Evolutionary conservation across 2,888 invertebrate species (phyloP).

Genomic region (Phengaris arion): DNA sequence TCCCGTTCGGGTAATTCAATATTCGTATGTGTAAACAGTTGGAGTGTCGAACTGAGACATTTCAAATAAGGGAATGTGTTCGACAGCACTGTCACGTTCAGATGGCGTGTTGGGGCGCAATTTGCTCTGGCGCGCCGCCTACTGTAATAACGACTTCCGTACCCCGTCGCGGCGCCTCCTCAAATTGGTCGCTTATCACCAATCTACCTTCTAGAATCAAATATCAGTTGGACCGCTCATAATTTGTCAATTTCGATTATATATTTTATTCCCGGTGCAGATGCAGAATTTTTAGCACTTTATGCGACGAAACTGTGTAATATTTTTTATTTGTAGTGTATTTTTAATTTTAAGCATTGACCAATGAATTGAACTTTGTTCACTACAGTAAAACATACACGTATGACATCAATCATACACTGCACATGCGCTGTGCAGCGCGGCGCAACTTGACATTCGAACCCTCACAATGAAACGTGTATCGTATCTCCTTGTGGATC

Average conservation of each 20-base stretch:
- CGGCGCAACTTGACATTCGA: too few species aligned
- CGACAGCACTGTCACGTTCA: conserved; percentile 77
- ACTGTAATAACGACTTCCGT: conserved; percentile 79
- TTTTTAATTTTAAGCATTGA: background rate
- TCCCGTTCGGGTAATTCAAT: conserved; percentile 33
- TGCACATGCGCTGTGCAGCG: too few species aligned
- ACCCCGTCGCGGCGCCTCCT: conserved; percentile 78
- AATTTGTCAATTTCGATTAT: conserved; percentile 65
- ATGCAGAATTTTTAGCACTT: conserved; percentile 11
- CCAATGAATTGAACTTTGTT: too few species aligned
- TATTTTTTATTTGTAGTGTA: background rate
- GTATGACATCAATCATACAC: too few species aligned
- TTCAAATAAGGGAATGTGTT: conserved; percentile 75
- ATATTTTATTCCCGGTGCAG: conserved; percentile 9
- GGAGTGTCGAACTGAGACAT: conserved; percentile 68
- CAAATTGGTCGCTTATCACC: conserved; percentile 80
- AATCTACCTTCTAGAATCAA: conserved; percentile 73
- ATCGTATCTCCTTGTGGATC: too few species aligned
- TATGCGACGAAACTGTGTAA: background rate
- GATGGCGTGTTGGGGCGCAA: conserved; percentile 76
- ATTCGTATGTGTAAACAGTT: conserved; percentile 48
- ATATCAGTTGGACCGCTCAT: conserved; percentile 68
- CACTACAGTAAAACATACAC: too few species aligned
- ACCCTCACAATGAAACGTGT: too few species aligned
- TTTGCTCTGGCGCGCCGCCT: conserved; percentile 75